phyloP scores from a whole-genome alignment of 2,888 invertebrate genomes.

The Machimus atricapillus region DNA sequence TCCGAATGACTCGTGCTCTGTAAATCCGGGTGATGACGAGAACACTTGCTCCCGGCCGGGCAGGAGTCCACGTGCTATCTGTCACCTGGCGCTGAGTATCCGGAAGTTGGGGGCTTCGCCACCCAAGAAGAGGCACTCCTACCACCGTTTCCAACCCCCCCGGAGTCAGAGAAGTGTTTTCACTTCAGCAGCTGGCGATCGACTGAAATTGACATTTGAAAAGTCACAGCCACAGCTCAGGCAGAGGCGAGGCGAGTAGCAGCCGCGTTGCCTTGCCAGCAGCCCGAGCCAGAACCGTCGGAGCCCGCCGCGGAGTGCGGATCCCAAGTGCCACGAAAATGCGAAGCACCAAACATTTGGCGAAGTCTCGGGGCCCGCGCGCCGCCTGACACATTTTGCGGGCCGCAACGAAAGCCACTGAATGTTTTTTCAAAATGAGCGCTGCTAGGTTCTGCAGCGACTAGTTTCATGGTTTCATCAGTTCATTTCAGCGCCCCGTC shows the following conservation, averaged over 20 bases:
- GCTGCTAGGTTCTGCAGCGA: not conserved
- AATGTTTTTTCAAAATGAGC: not conserved
- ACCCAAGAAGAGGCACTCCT: conserved; percentile 4
- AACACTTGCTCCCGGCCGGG: not conserved
- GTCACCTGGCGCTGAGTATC: not conserved
- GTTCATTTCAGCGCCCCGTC: not conserved
- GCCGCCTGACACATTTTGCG: not conserved
- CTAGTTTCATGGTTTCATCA: not conserved
- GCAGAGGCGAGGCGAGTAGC: not conserved
- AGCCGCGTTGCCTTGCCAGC: not conserved
- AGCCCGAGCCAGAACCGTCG: too few species aligned
- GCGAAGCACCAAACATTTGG: not conserved
- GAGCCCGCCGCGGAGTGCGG: not conserved
- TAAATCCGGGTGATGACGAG: not conserved
- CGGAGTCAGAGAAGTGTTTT: conserved; percentile 12
- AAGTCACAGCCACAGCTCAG: not conserved
- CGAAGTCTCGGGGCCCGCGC: not conserved
- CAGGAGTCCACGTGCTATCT: not conserved
- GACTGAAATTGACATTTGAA: conserved; percentile 38
- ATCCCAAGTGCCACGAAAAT: not conserved
- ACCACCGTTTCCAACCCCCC: conserved; percentile 30
- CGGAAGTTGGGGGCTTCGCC: not conserved
- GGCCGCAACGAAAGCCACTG: not conserved
- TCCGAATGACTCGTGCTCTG: not conserved
- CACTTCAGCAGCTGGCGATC: conserved; percentile 41